A percentile compares a stretch with the other conserved stretches of the same genome.
Conservation (phyloP, 2,113 vertebrate species). For the Eira barbara region DNA sequence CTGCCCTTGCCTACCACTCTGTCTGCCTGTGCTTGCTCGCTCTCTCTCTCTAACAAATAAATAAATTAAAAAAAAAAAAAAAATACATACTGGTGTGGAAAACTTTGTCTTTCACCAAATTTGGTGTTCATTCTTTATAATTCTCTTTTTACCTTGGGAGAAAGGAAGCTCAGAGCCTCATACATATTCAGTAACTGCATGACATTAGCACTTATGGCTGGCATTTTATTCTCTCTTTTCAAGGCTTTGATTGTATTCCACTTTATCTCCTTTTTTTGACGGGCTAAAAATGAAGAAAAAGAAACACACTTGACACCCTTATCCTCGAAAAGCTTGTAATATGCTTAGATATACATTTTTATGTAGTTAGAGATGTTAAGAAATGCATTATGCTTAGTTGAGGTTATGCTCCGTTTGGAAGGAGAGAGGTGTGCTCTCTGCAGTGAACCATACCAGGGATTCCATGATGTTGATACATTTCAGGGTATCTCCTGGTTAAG, state of each 20-base stretch:
- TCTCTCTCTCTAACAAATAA: no score
- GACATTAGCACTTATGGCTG: not conserved
- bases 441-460: not conserved
- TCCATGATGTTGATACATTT: not conserved
- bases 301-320: not conserved
- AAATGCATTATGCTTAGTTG: not conserved
- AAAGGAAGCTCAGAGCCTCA: not conserved
- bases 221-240: not conserved
- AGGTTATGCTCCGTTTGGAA: not conserved
- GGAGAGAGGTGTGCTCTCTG: not conserved
- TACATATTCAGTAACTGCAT: not conserved
- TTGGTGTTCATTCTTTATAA: not conserved
- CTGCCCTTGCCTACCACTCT: no score
- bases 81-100: not conserved
- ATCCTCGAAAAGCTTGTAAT: not conserved
- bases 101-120: not conserved
- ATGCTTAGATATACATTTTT: not conserved
- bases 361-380: not conserved
- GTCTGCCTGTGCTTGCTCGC: no score
- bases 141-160: not conserved
- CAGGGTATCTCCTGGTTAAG: not conserved
- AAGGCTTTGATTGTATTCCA: not conserved
- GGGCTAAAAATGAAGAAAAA: not conserved
- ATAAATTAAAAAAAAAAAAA: no score
- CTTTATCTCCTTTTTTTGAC: not conserved